A percentile compares a stretch with the other conserved stretches of the same genome.
These are phyloP conservation scores for Upupa epops DNA, from an alignment of 2,113 vertebrate species.

Conservation along the genomic window DNA sequence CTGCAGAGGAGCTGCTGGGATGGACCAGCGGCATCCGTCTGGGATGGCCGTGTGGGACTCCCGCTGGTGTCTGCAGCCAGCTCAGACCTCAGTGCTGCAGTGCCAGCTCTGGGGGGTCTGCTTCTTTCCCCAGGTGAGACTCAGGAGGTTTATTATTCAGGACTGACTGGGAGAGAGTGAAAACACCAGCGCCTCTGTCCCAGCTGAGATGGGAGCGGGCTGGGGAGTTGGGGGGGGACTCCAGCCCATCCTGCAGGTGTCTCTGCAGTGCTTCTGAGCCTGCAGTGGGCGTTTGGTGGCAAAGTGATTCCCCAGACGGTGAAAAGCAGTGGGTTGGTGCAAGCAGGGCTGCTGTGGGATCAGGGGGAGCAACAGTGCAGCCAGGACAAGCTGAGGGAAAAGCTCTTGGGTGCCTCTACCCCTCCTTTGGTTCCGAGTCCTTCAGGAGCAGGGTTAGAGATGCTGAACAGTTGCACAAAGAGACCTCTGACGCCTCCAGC, in stretches of 20 bases:
- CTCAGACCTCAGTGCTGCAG: background rate
- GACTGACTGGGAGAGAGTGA: background rate
- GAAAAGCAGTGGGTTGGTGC: background rate
- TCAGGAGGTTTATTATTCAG: background rate
- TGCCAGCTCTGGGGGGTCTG: background rate
- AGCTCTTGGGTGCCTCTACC: background rate
- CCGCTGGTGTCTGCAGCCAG: background rate
- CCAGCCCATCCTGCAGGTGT: rapidly evolving
- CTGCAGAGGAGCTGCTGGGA: background rate
- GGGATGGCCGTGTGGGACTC: background rate
- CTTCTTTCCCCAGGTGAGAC: background rate
- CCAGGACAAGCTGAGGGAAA: no score
- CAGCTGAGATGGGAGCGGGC: background rate
- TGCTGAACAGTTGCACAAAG: background rate
- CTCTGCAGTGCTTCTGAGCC: background rate
- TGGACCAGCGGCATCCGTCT: rapidly evolving
- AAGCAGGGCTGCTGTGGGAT: background rate
- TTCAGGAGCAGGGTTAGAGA: background rate
- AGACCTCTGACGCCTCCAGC: background rate
- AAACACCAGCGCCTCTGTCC: background rate
- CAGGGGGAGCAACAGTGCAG: background rate
- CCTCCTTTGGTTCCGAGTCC: background rate
- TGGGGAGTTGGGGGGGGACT: background rate
- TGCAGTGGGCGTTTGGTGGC: background rate
- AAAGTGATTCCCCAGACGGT: background rate